phyloP scores from a whole-genome alignment of 1,140 invertebrate genomes.

The Matsumurasca onukii region DNA sequence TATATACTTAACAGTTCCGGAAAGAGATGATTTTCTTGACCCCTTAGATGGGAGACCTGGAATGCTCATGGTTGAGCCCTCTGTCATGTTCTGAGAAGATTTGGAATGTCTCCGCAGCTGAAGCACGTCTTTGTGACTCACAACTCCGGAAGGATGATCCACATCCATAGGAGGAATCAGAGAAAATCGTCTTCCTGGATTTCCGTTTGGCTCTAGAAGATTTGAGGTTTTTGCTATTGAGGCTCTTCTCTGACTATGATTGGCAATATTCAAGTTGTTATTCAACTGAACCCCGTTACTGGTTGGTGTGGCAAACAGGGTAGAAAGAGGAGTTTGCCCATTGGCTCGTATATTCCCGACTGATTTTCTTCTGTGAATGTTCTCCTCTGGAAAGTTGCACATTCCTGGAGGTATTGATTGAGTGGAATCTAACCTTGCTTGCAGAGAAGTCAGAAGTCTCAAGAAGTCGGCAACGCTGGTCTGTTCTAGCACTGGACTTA shows the following conservation, averaged over 20 bases:
- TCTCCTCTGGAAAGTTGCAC: not conserved
- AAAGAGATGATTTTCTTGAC: not conserved
- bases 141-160: slow-evolving; percentile 17
- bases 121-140: not conserved
- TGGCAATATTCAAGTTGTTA: not conserved
- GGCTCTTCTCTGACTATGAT: not conserved
- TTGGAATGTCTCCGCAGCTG: not conserved
- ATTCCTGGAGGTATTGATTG: not conserved
- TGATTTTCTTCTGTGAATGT: not conserved
- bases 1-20: slow-evolving; percentile 9
- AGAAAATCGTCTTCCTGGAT: not conserved
- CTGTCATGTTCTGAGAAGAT: not conserved
- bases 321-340: not conserved
- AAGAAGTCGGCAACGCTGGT: slow-evolving; percentile 75
- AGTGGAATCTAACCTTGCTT: slow-evolving; percentile 38
- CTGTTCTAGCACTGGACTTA: slow-evolving; percentile 61
- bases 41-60: not conserved
- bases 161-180: slow-evolving; percentile 25
- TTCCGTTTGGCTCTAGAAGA: not conserved
- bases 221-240: not conserved
- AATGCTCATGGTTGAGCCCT: not conserved
- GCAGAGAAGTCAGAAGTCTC: slow-evolving; percentile 63
- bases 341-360: too few relatives aligned
- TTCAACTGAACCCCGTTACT: not conserved
- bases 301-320: not conserved